Conservation (phyloP, 2,113 vertebrate species). For the Dryoscopus gambensis region DNA sequence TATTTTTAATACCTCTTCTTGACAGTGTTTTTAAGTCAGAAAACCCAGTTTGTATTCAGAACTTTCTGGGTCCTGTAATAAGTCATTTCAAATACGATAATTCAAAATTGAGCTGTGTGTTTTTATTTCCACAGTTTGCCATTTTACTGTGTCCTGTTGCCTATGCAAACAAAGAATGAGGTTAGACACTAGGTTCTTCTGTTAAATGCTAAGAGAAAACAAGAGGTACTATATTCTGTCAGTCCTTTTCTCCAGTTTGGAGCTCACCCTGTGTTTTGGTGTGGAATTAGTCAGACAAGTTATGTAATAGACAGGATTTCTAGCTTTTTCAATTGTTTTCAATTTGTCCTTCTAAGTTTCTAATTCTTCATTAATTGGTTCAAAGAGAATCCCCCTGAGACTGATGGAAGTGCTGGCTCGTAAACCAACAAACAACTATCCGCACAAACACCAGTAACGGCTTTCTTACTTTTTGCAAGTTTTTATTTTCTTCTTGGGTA, state of each 20-base stretch:
- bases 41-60: not conserved
- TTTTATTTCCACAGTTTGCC: not conserved
- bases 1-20: not conserved
- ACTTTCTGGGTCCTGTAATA: not conserved
- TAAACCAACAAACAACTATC: not conserved
- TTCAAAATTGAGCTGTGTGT: not conserved
- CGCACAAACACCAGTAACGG: accelerated
- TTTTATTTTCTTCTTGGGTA: not conserved
- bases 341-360: not conserved
- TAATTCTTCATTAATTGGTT: not conserved
- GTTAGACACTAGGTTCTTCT: not conserved
- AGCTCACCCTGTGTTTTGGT: not conserved
- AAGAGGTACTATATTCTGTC: not conserved
- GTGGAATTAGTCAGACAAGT: not conserved
- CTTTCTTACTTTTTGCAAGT: not conserved
- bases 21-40: not conserved
- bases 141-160: not conserved
- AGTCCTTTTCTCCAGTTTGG: not conserved
- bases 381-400: not conserved
- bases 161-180: not conserved
- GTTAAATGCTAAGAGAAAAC: not conserved
- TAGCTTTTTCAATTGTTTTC: not conserved
- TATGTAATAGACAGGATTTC: conserved; percentile 4
- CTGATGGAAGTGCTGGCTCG: not conserved
- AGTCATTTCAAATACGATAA: not conserved